Evolutionary conservation across 23 tunicate species (phyloP).

Genomic region (Styela plicata): DNA sequence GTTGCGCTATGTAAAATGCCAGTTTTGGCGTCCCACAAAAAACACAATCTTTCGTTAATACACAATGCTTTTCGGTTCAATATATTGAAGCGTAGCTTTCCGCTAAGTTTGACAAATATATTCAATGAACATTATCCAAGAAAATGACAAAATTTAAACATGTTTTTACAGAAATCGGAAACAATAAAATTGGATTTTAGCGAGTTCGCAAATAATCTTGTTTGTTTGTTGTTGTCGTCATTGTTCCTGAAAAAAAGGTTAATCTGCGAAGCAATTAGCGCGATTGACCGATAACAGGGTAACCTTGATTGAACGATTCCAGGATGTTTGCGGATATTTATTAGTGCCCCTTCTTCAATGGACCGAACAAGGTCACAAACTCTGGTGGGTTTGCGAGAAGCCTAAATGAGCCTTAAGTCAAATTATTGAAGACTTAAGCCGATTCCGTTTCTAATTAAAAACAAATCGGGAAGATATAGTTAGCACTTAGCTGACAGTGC

Average conservation of each 20-base stretch:
- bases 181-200: neutral
- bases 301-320: conserved; percentile 41
- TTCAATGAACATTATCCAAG: too few species aligned
- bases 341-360: conserved; percentile 24
- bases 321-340: conserved; percentile 42
- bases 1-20: too few species aligned
- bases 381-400: neutral
- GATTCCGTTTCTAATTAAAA: conserved; percentile 15
- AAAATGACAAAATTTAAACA: neutral
- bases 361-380: conserved; percentile 28
- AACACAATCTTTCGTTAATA: too few species aligned
- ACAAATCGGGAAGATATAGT: neutral
- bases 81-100: too few species aligned
- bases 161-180: conserved; percentile 5
- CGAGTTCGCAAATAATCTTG: neutral
- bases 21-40: too few species aligned
- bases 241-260: conserved; percentile 20
- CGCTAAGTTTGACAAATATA: too few species aligned
- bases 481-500: neutral
- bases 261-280: conserved; percentile 35
- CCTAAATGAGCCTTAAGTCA: neutral
- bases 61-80: too few species aligned
- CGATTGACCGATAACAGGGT: conserved; percentile 21
- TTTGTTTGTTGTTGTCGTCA: conserved; percentile 27
- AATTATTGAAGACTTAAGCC: conserved; percentile 6